Base-by-base conservation (phyloP, 2,113 vertebrate genomes). In the Glaucomys volans region DNA sequence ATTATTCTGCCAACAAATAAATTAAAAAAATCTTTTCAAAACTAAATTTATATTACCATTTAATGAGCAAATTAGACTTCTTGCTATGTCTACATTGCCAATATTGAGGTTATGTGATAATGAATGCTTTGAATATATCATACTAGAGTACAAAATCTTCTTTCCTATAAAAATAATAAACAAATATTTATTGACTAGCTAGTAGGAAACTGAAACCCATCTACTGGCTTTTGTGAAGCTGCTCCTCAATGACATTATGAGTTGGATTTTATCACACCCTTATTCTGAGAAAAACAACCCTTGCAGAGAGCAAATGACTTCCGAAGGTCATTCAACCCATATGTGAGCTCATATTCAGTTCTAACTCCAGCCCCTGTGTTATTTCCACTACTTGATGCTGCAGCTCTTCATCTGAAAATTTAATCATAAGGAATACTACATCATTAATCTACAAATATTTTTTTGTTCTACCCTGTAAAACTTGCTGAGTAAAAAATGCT, bases 361-460 rank as follows among this genome's bases (percentile, higher is more conserved):
- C 74, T 87, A 95, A 69, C 81, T 81, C 22, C 42, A 87, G 16
- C 20, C 62, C 54, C 2, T 2, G 8, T 82, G 32, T 76, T 95
- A 87, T 96, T 95, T 90, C 75, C 88, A 92, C 54, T 85, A 72
- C 88, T 79, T 91, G 67, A 82, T 95, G 81, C 76, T 90, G 8
- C 32, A 87, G 76, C 37, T 90, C 71, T 94, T 81, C 80, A 80
- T 84, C 67, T 92, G 47, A 95, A 97, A 95, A 91, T 85, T 96
- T 91, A 97, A 96, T 92, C 90, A 92, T 83, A 92, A 76, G 66
- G 50, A 93, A 74, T 84, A 93, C 32, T 37, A 97, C n/a, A 77
- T 93, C 89, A 92, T 97, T 97, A 95, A 92, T 85, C 59, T 87
- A 95, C 90, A 89, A 77, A 93, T 82, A 84, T 83, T 75, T 94